Evolutionary conservation across 2,888 invertebrate genomes (phyloP), one percentile per base, ranked within the genome.

Genomic region (Diplolepis rosae): DNA sequence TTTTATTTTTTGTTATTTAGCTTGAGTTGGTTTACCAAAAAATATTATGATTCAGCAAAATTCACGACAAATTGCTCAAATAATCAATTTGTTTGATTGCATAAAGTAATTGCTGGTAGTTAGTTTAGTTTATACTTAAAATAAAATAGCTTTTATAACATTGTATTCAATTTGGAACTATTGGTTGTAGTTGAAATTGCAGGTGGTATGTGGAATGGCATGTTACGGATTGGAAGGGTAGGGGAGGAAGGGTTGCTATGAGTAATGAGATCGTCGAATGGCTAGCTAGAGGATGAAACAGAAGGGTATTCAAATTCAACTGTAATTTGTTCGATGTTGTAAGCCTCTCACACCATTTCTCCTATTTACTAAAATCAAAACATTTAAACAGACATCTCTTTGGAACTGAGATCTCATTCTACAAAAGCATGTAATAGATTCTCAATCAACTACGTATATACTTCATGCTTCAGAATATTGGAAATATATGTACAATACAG

Each of bases 251-350:
- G 69, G 69, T 74, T 71, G 54, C 74, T 70, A 77, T 77, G 76
- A 77, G 74, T 77, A 77, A 77, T 77, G 76, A 77, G 76, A 77
- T 77, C 71, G 72, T 72, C 73, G 72, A 72, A 76, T 73, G 69
- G 76, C 71, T 73, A 70, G 76, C 71, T 73, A 71, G 24, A n/a
- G 61, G 61, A 61, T 61, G 61, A n/a, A 52, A 28, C 52, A 52
- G 52, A 52, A 28, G 3, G 52, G 28, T 15, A 52, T 52, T 52
- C 52, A 52, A 42, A 61, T 61, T 61, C 39, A 27, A 61, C 61
- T 61, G 24, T 61, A 61, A 61, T 61, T 61, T 61, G 61, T 39
- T 61, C 39, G 9, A 61, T 27, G 27, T 6, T 27, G n/a, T 39
- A 61, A 61, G 24, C 35, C 24, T 35, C 39, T 42, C 61, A 42